Percentiles rank a stretch among this genome's conserved stretches.
Conservation (phyloP, 92 coral and sea anemone genomes). For the Virgularia gustaviana region DNA sequence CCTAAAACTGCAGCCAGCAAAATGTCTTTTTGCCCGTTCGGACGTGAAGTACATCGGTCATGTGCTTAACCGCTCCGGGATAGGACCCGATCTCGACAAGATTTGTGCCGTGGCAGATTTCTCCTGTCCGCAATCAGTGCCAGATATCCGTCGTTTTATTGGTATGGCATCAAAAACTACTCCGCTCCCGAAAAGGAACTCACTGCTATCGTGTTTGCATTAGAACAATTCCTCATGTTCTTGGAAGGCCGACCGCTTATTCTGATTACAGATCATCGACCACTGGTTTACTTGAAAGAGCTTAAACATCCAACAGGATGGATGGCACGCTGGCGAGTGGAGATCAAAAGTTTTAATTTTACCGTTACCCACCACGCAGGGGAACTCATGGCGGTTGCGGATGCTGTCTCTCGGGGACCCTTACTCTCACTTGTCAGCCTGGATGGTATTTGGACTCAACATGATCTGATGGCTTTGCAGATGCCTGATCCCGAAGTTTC, state of each 20-base stretch:
- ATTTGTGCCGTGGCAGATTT: background rate
- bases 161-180: background rate
- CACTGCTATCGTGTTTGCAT: background rate
- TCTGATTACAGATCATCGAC: background rate
- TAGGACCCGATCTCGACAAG: background rate
- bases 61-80: background rate
- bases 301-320: background rate
- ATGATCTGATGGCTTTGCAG: background rate
- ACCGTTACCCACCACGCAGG: background rate
- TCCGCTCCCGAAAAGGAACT: background rate
- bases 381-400: constrained; percentile 3
- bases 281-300: constrained; percentile 3
- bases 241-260: background rate
- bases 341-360: background rate
- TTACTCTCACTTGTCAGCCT: background rate
- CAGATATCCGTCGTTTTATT: constrained; percentile 1
- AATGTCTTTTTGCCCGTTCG: constrained; percentile 3
- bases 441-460: background rate
- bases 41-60: constrained; percentile 1
- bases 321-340: constrained; percentile 3
- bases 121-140: background rate
- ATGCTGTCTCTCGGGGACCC: background rate
- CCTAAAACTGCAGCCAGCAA: background rate
- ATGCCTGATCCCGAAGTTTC: background rate
- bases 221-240: background rate